Conservation (phyloP, 1,140 invertebrate species). For the Lordiphosa mommai region DNA sequence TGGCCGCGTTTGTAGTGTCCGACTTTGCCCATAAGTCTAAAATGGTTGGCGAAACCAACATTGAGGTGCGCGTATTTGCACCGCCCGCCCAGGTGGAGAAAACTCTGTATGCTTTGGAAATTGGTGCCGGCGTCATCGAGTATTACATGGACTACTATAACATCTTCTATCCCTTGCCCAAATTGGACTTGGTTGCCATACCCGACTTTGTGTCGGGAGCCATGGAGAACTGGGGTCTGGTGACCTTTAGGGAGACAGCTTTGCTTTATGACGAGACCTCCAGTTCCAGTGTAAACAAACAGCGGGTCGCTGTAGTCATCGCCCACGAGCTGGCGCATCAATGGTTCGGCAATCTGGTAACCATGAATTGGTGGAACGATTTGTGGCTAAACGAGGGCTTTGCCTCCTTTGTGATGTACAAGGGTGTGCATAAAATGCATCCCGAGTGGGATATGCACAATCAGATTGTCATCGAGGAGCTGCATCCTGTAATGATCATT, state of each 20-base stretch:
- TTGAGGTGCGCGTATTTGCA: slow-evolving; percentile 87
- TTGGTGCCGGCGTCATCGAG: slow-evolving; percentile 89
- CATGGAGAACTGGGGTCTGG: slow-evolving; percentile 96
- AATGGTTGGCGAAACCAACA: slow-evolving; percentile 81
- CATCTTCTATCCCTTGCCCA: slow-evolving; percentile 91
- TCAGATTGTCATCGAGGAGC: slow-evolving; percentile 87
- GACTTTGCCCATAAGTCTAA: slow-evolving; percentile 86
- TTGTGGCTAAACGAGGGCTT: slow-evolving; percentile 97
- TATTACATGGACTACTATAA: slow-evolving; percentile 94
- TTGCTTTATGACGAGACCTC: slow-evolving; percentile 86
- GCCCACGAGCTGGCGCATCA: slow-evolving; percentile 96
- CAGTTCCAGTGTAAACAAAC: slow-evolving; percentile 87
- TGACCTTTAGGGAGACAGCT: slow-evolving; percentile 91
- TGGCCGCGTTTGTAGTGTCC: slow-evolving; percentile 94
- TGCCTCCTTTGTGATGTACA: slow-evolving; percentile 91
- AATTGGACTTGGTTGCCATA: slow-evolving; percentile 94
- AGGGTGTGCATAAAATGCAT: slow-evolving; percentile 86
- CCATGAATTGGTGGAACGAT: slow-evolving; percentile 96
- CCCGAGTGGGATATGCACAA: slow-evolving; percentile 92
- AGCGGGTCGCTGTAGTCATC: slow-evolving; percentile 89
- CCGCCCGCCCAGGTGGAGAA: slow-evolving; percentile 87
- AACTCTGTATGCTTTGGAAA: slow-evolving; percentile 88
- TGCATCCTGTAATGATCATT: slow-evolving; percentile 87
- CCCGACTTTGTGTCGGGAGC: slow-evolving; percentile 97
- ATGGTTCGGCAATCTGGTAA: slow-evolving; percentile 95